A percentile compares a stretch with the other conserved stretches of the same genome.
These are phyloP conservation scores for Sphaerophoria taeniata DNA, from an alignment of 2,888 invertebrate species.

Conservation along the genomic window DNA sequence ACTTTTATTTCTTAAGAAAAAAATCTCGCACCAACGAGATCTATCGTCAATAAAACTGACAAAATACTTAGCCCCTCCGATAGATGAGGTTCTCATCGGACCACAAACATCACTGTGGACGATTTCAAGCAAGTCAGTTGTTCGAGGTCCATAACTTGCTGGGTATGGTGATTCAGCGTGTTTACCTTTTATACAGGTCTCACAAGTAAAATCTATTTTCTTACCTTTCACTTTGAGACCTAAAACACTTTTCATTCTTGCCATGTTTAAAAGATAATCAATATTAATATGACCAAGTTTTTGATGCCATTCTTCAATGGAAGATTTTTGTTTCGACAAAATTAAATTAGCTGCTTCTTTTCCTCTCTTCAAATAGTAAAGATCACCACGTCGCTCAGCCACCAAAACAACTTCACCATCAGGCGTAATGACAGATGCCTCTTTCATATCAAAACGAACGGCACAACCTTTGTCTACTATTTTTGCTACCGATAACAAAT, in stretches of 20 bases:
- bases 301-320: constrained; percentile 15
- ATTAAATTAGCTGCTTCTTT: constrained; percentile 5
- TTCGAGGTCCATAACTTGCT: constrained; percentile 12
- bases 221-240: constrained; percentile 6
- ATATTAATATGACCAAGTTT: constrained; percentile 13
- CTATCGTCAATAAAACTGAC: constrained; percentile 37
- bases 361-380: constrained; percentile 2
- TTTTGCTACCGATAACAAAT: constrained; percentile 31
- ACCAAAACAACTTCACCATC: constrained; percentile 16
- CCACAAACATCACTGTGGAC: constrained; percentile 25
- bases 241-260: not conserved
- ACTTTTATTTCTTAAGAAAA: no score
- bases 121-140: constrained; percentile 18
- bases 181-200: constrained; percentile 7
- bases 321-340: not conserved
- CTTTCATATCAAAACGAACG: constrained; percentile 9
- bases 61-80: constrained; percentile 27
- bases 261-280: not conserved
- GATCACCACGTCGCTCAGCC: constrained; percentile 8
- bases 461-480: constrained; percentile 29
- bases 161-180: constrained; percentile 24
- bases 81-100: constrained; percentile 1
- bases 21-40: no score
- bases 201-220: constrained; percentile 13
- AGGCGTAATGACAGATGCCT: constrained; percentile 11